A percentile compares a stretch with the other conserved stretches of the same genome.
phyloP scores from a whole-genome alignment of 2,113 vertebrate genomes.

The Chamaea fasciata region DNA sequence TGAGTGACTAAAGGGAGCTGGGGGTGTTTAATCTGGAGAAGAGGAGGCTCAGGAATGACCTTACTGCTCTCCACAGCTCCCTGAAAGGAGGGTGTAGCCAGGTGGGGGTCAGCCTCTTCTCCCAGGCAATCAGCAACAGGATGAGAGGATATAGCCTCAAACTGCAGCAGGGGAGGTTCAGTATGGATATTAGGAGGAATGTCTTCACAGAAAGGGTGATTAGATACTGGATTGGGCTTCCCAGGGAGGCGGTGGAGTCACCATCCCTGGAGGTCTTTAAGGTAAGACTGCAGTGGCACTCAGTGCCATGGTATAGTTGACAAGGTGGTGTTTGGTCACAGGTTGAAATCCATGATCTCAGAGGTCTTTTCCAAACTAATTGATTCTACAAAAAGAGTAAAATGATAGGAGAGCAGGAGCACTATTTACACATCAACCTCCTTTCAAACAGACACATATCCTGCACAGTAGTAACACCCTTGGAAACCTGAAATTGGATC shows the following conservation, averaged over 20 bases:
- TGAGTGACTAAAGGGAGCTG: neutral
- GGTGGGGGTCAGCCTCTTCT: neutral
- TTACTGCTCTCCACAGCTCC: neutral
- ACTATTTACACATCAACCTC: neutral
- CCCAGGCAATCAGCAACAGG: neutral
- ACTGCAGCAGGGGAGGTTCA: neutral
- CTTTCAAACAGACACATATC: neutral
- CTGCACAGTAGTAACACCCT: neutral
- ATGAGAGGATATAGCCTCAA: neutral
- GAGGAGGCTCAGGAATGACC: neutral
- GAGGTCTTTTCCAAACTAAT: neutral
- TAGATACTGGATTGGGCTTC: neutral
- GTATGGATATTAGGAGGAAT: neutral
- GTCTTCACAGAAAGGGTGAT: neutral
- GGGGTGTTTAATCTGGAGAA: neutral
- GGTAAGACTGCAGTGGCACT: neutral
- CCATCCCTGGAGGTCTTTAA: accelerated
- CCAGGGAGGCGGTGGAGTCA: neutral
- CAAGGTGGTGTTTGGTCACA: neutral
- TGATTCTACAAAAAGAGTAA: neutral
- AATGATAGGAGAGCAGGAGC: neutral
- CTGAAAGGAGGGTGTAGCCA: neutral
- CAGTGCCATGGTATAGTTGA: neutral
- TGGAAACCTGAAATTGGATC: neutral
- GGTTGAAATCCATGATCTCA: neutral